Base-by-base conservation (phyloP, 2,113 vertebrate genomes). In the Diadophis punctatus region DNA sequence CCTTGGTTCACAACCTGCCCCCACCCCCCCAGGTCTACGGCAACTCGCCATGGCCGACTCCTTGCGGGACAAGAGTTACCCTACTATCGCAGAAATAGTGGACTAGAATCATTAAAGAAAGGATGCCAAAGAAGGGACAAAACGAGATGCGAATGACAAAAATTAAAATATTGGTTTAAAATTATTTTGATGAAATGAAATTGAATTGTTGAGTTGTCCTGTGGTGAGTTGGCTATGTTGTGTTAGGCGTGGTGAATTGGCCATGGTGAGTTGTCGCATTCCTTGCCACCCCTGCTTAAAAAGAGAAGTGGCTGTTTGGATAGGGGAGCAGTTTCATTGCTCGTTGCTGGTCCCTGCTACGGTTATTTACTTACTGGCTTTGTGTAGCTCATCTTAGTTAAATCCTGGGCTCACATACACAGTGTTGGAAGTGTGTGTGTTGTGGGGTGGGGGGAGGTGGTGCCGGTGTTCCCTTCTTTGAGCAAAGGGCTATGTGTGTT, bases 401-500 rank as follows among this genome's bases (percentile, higher is more conserved):
- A 80, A 80, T 39, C 5, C 34, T 80, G 34, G 34, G 18, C 74
- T 39, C n/a, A 39, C 18, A 8, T 80, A 14, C 68, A 34, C 12
- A 34, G n/a, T 8, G 68, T 80, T 74, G n/a, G 63, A 74, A 74
- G 52, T 11, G 87, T n/a, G 86, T 18, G n/a, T n/a, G 10, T 30
- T 3, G 3, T 0, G 25, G 23, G 0, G 27, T 4, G 3, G 30
- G 5, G 14, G 11, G 4, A 0, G 46, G 8, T 11, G 4, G 39
- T 23, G 30, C 5, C 18, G 2, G 16, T 11, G 34, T 63, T 60
- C 51, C 86, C 46, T 68, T 22, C 34, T 39, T 80, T 14, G 8
- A 25, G 46, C 49, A 51, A 86, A 86, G 88, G 92, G 88, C 74
- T 90, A 30, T 51, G 4, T 51, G 4, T 51, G n/a, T 52, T 60